These are phyloP conservation scores for Lithophane leautieri DNA, from an alignment of 2,888 invertebrate species.

Conservation along the genomic window DNA sequence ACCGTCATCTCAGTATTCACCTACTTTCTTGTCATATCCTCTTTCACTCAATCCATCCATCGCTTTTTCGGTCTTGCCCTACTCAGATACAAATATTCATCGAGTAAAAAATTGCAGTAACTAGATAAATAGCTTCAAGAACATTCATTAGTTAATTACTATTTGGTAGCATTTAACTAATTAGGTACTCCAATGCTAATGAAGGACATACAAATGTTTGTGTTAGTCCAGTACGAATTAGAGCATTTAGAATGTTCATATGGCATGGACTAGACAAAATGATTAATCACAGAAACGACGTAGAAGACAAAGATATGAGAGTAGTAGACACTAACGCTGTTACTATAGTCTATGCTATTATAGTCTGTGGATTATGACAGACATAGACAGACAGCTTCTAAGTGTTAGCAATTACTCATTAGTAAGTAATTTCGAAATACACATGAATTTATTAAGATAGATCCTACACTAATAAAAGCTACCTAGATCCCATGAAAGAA, in stretches of 20 bases:
- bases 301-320: constrained; percentile 13
- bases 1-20: neutral
- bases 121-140: neutral
- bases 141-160: constrained; percentile 51
- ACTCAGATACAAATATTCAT: constrained; percentile 7
- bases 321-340: constrained; percentile 7
- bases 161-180: constrained; percentile 47
- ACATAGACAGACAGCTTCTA: neutral
- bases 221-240: constrained; percentile 16
- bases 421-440: constrained; percentile 1
- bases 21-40: neutral
- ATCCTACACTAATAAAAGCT: neutral
- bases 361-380: constrained; percentile 18
- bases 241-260: constrained; percentile 29
- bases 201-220: constrained; percentile 19
- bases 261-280: constrained; percentile 20
- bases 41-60: neutral
- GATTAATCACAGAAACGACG: constrained; percentile 36
- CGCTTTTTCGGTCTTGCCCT: neutral
- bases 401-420: constrained; percentile 9
- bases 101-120: constrained; percentile 13
- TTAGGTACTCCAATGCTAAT: constrained; percentile 35
- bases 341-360: no score
- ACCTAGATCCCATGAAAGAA: neutral
- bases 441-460: neutral